phyloP scores from a whole-genome alignment of 2,888 invertebrate species.

The Ypsolopha scabrella region DNA sequence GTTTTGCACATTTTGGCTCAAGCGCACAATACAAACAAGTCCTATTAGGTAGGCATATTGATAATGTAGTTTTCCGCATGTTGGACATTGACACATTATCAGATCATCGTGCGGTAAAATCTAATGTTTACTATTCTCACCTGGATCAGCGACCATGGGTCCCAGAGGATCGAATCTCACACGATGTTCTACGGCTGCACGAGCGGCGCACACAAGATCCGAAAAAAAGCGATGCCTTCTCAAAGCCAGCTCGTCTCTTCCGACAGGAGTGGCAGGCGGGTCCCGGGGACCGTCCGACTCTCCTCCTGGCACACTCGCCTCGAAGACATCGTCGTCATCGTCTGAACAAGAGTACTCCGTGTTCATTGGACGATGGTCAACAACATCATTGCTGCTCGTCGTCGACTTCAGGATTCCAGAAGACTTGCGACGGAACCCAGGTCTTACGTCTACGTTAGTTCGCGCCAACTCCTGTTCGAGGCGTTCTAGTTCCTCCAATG shows the following conservation, averaged over 20 bases:
- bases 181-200: constrained; percentile 79
- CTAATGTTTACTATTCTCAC: constrained; percentile 34
- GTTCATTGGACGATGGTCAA: constrained; percentile 28
- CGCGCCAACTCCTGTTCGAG: constrained; percentile 51
- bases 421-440: constrained; percentile 48
- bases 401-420: constrained; percentile 57
- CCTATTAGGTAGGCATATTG: too few relatives aligned
- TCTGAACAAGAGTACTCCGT: constrained; percentile 38
- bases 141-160: constrained; percentile 72
- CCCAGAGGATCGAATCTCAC: constrained; percentile 82
- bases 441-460: constrained; percentile 51
- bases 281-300: constrained; percentile 69
- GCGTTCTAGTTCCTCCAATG: constrained; percentile 45
- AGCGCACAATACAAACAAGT: too few relatives aligned
- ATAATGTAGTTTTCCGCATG: too few relatives aligned
- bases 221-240: constrained; percentile 83
- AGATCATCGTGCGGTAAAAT: too few relatives aligned
- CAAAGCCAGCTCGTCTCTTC: constrained; percentile 81
- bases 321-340: constrained; percentile 74
- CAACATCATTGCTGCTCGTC: constrained; percentile 38
- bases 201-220: constrained; percentile 79
- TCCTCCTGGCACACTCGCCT: constrained; percentile 34
- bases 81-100: too few relatives aligned
- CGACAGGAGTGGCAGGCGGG: constrained; percentile 82
- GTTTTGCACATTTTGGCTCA: too few relatives aligned